Evolutionary conservation across 2,113 vertebrate species (phyloP).

Genomic region (Oreocharis arfaki): DNA sequence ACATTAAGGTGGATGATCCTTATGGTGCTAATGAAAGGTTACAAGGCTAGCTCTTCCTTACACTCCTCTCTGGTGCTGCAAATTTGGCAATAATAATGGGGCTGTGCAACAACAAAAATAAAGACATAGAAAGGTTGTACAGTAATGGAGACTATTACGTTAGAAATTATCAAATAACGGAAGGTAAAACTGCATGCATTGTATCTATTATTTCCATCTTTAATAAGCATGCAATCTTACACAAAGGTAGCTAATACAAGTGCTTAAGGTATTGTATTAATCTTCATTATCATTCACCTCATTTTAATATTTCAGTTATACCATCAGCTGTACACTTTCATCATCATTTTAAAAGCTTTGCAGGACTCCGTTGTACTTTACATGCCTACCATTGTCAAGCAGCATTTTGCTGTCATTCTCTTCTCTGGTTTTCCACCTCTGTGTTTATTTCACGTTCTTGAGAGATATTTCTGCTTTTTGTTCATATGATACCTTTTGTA

Average conservation of each 20-base stretch:
- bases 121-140: background rate
- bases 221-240: background rate
- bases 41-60: background rate
- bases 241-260: background rate
- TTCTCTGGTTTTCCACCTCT: background rate
- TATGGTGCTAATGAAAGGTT: background rate
- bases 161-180: background rate
- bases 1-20: background rate
- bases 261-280: background rate
- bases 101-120: background rate
- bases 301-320: background rate
- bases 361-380: background rate
- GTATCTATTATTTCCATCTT: background rate
- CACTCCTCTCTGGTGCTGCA: background rate
- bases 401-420: background rate
- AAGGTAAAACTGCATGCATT: background rate
- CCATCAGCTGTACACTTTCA: background rate
- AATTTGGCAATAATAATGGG: background rate
- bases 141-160: background rate
- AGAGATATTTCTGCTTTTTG: background rate
- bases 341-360: background rate
- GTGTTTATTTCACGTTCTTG: background rate
- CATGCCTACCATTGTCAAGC: background rate
- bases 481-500: background rate
- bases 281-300: background rate